Evolutionary conservation across 2,797 vertebrate species (phyloP).

Genomic region (Gallirallus australis): DNA sequence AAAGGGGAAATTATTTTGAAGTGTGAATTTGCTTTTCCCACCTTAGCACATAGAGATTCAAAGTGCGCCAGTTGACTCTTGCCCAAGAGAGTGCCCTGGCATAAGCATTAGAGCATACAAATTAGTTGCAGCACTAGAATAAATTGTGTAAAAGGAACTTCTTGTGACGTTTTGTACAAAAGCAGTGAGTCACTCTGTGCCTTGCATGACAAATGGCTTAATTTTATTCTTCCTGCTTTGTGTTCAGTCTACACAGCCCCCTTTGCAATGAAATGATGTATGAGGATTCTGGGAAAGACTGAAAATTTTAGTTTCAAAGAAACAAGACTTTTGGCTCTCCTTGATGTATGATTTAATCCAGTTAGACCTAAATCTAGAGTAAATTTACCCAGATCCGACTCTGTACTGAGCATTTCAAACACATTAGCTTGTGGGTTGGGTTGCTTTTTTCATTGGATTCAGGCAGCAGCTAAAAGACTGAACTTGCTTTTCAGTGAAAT

Average conservation of each 20-base stretch:
- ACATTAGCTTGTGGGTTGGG: neutral
- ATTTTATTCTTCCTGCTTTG: neutral
- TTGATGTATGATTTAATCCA: neutral
- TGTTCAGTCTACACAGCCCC: neutral
- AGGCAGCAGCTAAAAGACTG: neutral
- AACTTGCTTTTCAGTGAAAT: neutral
- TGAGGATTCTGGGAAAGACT: neutral
- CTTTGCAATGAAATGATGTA: neutral
- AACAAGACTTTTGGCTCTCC: neutral
- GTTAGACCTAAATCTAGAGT: neutral
- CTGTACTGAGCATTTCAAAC: neutral
- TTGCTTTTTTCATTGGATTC: neutral
- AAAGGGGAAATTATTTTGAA: constrained; percentile 1
- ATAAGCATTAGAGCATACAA: neutral
- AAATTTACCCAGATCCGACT: neutral
- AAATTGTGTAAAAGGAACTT: neutral
- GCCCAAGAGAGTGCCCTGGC: neutral
- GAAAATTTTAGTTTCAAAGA: neutral
- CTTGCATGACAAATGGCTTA: neutral
- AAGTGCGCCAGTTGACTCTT: neutral
- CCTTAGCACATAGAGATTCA: neutral
- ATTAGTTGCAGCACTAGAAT: neutral
- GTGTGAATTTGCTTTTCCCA: constrained; percentile 22
- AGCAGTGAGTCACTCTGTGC: neutral
- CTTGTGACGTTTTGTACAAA: neutral